phyloP scores from a whole-genome alignment of 2,113 vertebrate genomes.

The Amblyopsis rosae region DNA sequence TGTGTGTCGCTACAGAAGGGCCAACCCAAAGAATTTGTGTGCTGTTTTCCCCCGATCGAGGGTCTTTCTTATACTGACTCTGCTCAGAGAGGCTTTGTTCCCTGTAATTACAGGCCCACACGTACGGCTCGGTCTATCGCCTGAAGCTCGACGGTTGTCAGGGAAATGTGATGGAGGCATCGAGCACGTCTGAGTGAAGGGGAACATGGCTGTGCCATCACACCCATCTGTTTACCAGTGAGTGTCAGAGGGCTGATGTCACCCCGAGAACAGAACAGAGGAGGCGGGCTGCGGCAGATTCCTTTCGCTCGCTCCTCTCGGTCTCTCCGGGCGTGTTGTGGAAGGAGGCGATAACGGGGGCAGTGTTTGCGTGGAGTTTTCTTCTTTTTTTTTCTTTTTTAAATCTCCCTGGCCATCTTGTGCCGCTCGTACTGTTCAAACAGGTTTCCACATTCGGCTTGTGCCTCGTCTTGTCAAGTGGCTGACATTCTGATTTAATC shows the following conservation, averaged over 20 bases:
- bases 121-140: slow-evolving; percentile 48
- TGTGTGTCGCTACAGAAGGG: slow-evolving; percentile 49
- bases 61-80: slow-evolving; percentile 57
- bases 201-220: slow-evolving; percentile 49
- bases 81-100: slow-evolving; percentile 61
- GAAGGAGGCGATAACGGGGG: slow-evolving; percentile 59
- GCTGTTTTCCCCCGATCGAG: slow-evolving; percentile 57
- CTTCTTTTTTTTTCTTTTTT: slow-evolving; percentile 42
- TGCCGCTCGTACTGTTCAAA: slow-evolving; percentile 69
- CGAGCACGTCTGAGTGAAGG: slow-evolving; percentile 58
- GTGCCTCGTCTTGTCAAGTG: slow-evolving; percentile 81
- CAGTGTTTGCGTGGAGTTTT: slow-evolving; percentile 40
- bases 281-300: slow-evolving; percentile 39
- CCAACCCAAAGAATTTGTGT: slow-evolving; percentile 54
- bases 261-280: slow-evolving; percentile 42
- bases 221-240: slow-evolving; percentile 52
- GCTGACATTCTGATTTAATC: slow-evolving; percentile 83
- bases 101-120: slow-evolving; percentile 68
- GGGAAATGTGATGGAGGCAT: slow-evolving; percentile 57
- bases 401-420: slow-evolving; percentile 75
- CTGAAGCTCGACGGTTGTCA: slow-evolving; percentile 58
- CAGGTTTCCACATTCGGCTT: slow-evolving; percentile 71
- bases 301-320: slow-evolving; percentile 19
- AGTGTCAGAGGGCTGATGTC: slow-evolving; percentile 63
- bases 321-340: slow-evolving; percentile 61